Base-by-base conservation (phyloP, 2,888 invertebrate genomes). In the Cenopis cana region DNA sequence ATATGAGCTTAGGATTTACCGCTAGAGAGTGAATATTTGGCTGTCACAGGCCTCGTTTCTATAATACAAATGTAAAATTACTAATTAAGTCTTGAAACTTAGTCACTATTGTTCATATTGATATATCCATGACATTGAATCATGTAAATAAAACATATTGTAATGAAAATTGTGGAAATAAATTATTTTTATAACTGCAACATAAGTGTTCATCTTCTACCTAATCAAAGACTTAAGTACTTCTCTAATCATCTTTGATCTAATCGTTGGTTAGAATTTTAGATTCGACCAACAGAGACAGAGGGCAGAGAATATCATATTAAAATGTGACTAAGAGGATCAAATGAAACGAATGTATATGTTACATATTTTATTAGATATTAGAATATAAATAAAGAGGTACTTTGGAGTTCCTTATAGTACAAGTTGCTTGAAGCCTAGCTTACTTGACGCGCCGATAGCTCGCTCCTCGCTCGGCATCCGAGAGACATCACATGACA, bases 141-240 rank as follows among this genome's bases (percentile, higher is more conserved):
- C 83, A 81, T 87, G 87, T 87, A 87, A 87, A 88, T 87, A 87
- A 60, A 46, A 52, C 14, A 67, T 61, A 55, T 77, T 84, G 78
- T 84, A 82, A 78, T 79, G 79, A 77, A 77, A 73, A 41, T 59
- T 76, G 73, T 77, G 74, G 76, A 68, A 84, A 82, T 84, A 85
- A 86, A 85, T 85, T 83, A 84, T 85, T 85, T 74, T 74, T 73
- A 56, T 64, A 61, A 62, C 68, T 61, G 12, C 62, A 62, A 33
- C 4, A 14, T 2, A 33, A n/a, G 24, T 52, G 18, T 66, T 65
- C 46, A 46, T 68, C 50, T 70, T 20, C 24, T 29, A 9, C 0
- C 0, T 18, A 24, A 24, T n/a, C n/a, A n/a, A n/a, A n/a, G n/a
- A n/a, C n/a, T n/a, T n/a, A n/a, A n/a, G n/a, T n/a, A n/a, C n/a